Evolutionary conservation across 2,113 vertebrate genomes (phyloP).

Genomic region (Trochalopteron elliotii): DNA sequence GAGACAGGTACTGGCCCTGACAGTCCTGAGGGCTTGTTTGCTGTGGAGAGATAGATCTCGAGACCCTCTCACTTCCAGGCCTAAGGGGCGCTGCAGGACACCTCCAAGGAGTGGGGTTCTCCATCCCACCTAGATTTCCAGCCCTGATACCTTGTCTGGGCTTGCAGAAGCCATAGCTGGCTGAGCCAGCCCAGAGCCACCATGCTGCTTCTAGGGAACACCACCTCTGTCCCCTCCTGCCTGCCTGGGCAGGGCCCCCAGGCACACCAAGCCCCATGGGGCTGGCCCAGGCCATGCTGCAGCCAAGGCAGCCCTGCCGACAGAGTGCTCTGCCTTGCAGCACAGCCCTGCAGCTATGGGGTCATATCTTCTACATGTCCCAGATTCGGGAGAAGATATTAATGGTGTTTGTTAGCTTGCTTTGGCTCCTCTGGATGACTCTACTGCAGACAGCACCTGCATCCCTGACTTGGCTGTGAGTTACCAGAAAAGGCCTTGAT

Average conservation of each 20-base stretch:
- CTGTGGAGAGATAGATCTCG: not conserved
- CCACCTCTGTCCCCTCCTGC: not conserved
- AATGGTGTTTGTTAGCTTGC: not conserved
- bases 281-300: not conserved
- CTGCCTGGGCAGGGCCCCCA: not conserved
- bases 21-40: fast-evolving
- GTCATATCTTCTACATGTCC: not conserved
- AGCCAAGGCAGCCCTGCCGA: not conserved
- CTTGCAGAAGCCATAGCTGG: not conserved
- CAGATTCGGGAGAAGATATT: not conserved
- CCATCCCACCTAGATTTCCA: not conserved
- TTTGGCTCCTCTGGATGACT: not conserved
- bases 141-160: fast-evolving
- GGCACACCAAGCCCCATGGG: fast-evolving
- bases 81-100: not conserved
- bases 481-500: not conserved
- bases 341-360: not conserved
- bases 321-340: not conserved
- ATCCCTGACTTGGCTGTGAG: not conserved
- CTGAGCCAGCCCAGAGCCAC: not conserved
- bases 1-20: not conserved
- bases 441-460: not conserved
- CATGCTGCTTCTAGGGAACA: not conserved
- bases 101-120: fast-evolving
- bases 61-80: not conserved